Conservation (phyloP, 2,797 vertebrate species). For the Microctenopoma lineatum region DNA sequence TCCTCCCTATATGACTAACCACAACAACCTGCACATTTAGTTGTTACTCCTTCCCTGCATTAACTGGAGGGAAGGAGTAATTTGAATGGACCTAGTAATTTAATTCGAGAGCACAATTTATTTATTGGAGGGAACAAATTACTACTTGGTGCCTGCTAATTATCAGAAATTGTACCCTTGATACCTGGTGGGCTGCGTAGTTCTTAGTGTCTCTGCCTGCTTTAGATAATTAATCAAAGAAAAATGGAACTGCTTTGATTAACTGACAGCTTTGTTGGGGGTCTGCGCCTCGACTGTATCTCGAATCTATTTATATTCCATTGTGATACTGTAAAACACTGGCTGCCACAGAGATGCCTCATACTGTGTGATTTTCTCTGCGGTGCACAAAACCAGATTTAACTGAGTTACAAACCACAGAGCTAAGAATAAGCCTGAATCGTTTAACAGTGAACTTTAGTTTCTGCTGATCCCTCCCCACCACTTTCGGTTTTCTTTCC, state of each 20-base stretch:
- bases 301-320: background rate
- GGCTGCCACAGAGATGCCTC: background rate
- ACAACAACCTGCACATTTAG: background rate
- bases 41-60: background rate
- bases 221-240: slow-evolving; percentile 6
- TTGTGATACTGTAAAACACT: background rate
- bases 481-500: background rate
- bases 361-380: background rate
- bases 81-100: slow-evolving; percentile 1
- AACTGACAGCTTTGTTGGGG: background rate
- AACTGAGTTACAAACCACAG: background rate
- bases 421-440: slow-evolving; percentile 17
- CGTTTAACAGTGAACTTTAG: slow-evolving; percentile 1
- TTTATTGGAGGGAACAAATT: slow-evolving; percentile 26
- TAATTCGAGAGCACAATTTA: slow-evolving; percentile 9
- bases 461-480: slow-evolving; percentile 10
- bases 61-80: background rate
- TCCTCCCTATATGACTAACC: background rate
- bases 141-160: slow-evolving; percentile 17
- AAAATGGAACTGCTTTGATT: slow-evolving; percentile 3
- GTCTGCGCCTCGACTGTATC: background rate
- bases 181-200: background rate
- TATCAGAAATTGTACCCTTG: slow-evolving; percentile 4
- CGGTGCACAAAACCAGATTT: background rate
- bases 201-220: background rate